Percentiles rank a stretch among this genome's conserved stretches.
phyloP scores from a whole-genome alignment of 2,113 vertebrate species.

The rabbit (Oryctolagus cuniculus) region mOryCun1.1 NC_091432.1:10531501-10532000 shows the following conservation, averaged over 20 bases:
- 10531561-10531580: not conserved
- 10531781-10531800: not conserved
- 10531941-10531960: not conserved
- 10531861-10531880: rapidly evolving
- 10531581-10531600: not conserved
- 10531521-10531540: not conserved
- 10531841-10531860: not conserved
- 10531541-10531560: not conserved
- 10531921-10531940: rapidly evolving
- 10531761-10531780: not conserved
- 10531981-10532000: not conserved
- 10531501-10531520: not conserved
- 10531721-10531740: not conserved
- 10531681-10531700: not conserved
- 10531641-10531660: not conserved
- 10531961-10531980: not conserved
- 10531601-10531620: rapidly evolving
- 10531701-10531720: not conserved
- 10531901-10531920: not conserved
- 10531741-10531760: not conserved
- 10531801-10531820: not conserved
- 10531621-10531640: too few relatives aligned
- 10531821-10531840: not conserved
- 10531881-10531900: not conserved
- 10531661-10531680: not conserved